Base-by-base conservation (phyloP, 2,888 invertebrate species). In the Xanthia togata region DNA sequence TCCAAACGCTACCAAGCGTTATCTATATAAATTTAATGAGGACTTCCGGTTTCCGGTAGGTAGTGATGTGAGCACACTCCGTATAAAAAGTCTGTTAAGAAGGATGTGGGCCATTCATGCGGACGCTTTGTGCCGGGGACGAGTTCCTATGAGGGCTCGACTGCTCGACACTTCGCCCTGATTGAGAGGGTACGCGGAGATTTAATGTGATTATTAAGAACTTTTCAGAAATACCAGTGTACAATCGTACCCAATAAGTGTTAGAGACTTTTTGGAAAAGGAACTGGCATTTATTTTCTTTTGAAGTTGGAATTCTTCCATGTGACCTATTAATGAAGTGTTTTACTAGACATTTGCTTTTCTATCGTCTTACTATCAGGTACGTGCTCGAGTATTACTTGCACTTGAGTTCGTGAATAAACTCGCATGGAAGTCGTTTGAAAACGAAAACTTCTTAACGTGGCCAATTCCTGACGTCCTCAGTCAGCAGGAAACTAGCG, bases 81-180 rank as follows among this genome's bases (percentile, higher is more conserved):
- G 63, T 65, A 78, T 77, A 84, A 85, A 84, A 82, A 83, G 74
- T 72, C 75, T 67, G 70, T 78, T 70, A 79, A 83, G 84, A 71
- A 78, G 75, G 84, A 84, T 84, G 80, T 82, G 75, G 81, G 73
- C 84, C 81, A 83, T 86, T 85, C 85, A 83, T 73, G 79, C 79
- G 74, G 78, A 80, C 38, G 74, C 71, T 83, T 81, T 84, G 79
- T 83, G 76, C 73, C 73, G 73, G 64, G 70, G 62, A 64, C 44
- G 76, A 74, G 65, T 53, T 47, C 67, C 75, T 31, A 78, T 65
- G 71, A 77, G 71, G 44, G 63, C 59, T 50, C 64, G 47, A 75
- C 85, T 60, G 68, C 62, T 65, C 62, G 72, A 82, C 79, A 85
- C 83, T 85, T 71, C 38, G 50, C 64, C 47, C 67, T 82, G 75